Evolutionary conservation across 2,888 invertebrate species (phyloP), one percentile per base, ranked within the genome.

Genomic region (Tanypteryx hageni): DNA sequence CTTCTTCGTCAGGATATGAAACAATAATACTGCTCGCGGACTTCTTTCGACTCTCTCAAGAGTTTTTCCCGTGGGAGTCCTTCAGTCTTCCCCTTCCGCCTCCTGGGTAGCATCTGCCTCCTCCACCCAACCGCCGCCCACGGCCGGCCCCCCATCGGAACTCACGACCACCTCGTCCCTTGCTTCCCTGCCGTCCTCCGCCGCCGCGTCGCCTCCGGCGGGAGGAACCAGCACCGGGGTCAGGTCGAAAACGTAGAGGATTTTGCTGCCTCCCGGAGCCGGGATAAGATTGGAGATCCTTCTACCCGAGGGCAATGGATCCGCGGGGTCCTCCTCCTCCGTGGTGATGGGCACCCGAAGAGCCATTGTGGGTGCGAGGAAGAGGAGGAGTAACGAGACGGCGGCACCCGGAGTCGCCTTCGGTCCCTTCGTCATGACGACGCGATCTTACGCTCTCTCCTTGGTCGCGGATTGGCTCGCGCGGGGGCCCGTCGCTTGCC

Each of bases 221-320:
- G 89, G 89, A n/a, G 89, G 89, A 10, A 89, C 89, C 68, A 89
- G 11, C 64, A 89, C 89, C n/a, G 89, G 89, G 11, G 89, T 89
- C 31, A 89, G 89, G n/a, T 89, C 89, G n/a, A 89, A 89, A 44
- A 89, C 89, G 89, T 89, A 89, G 64, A 89, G 64, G 18, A 89
- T 61, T 44, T 64, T 89, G 11, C 64, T 64, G 8, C 89, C 89
- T n/a, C n/a, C 64, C 61, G 89, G 89, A 4, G 89, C 89, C 7
- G 89, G 89, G 0, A 89, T 89, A 0, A 89, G 89, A n/a, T 89
- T 89, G 3, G 89, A 89, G 61, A 89, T 89, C 89, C 89, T 64
- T 64, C 89, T 61, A 9, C 83, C 83, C 8, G 64, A n/a, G 18
- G 31, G 8, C n/a, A 31, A 18, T 0, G 44, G 10, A 1, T 22